A percentile compares a stretch with the other conserved stretches of the same genome.
phyloP scores from a whole-genome alignment of 2,113 vertebrate genomes.

The Seriola aureovittata region DNA sequence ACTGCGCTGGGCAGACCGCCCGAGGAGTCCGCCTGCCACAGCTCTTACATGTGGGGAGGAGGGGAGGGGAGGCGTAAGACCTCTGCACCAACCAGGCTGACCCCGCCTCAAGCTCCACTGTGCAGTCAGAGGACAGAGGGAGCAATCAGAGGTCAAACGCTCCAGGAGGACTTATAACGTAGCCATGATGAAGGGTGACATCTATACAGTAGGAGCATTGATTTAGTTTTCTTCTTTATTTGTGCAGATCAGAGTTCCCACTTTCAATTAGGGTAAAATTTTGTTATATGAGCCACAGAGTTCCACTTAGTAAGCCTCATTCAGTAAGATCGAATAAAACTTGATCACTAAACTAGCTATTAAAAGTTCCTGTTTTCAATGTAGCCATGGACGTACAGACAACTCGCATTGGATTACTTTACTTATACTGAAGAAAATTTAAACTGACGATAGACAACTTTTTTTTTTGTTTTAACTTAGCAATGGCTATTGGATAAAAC shows the following conservation, averaged over 20 bases:
- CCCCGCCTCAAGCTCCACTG: constrained; percentile 29
- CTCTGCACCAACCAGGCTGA: constrained; percentile 43
- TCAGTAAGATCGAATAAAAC: no score
- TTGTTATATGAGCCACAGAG: not conserved
- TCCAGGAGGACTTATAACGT: constrained; percentile 31
- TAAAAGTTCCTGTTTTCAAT: not conserved
- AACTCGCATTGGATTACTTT: no score
- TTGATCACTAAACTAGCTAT: not conserved
- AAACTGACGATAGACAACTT: no score
- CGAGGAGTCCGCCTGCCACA: constrained; percentile 43
- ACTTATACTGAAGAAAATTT: no score
- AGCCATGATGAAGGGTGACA: constrained; percentile 22
- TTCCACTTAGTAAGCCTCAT: no score
- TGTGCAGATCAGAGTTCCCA: not conserved
- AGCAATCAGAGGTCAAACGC: constrained; percentile 54
- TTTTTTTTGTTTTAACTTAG: no score
- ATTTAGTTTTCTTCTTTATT: constrained; percentile 29
- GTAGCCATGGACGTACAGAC: no score
- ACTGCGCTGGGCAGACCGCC: constrained; percentile 31
- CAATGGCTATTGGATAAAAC: no score
- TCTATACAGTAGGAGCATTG: constrained; percentile 1
- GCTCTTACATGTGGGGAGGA: constrained; percentile 35
- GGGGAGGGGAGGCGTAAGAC: constrained; percentile 11
- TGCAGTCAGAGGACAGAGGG: constrained; percentile 53
- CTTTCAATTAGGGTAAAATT: not conserved